Percentiles rank a stretch among this genome's conserved stretches.
These are phyloP conservation scores for Slavum lentiscoides DNA, from an alignment of 2,888 invertebrate species.

Conservation along the genomic window DNA sequence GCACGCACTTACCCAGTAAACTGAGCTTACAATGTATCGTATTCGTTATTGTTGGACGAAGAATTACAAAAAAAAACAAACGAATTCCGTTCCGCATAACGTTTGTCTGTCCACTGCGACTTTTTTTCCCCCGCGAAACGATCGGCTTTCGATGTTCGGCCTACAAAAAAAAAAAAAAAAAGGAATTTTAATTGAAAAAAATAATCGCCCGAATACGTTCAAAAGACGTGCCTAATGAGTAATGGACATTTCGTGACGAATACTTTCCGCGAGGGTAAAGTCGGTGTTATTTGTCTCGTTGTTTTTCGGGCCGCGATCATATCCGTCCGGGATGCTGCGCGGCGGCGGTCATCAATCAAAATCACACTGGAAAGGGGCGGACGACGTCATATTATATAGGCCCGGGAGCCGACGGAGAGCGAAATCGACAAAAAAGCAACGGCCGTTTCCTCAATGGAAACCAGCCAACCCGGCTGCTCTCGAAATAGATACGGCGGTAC, in stretches of 20 bases:
- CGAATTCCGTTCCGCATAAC: too few species aligned
- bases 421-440: slow-evolving; percentile 20
- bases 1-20: not conserved
- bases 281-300: slow-evolving; percentile 26
- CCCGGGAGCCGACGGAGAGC: not conserved
- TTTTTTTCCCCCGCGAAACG: not conserved
- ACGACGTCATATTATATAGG: slow-evolving; percentile 45
- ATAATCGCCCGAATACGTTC: slow-evolving; percentile 1
- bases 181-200: slow-evolving; percentile 37
- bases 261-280: too few species aligned
- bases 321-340: not conserved
- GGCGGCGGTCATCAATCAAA: slow-evolving; percentile 37
- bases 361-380: slow-evolving; percentile 13
- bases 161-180: not conserved
- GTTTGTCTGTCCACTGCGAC: too few species aligned
- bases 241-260: slow-evolving; percentile 12
- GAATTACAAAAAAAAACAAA: too few species aligned
- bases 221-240: not conserved
- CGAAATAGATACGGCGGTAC: slow-evolving; percentile 37
- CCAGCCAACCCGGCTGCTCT: slow-evolving; percentile 38
- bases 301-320: slow-evolving; percentile 1
- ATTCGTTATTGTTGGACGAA: too few species aligned
- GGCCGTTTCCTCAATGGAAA: slow-evolving; percentile 41
- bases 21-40: too few species aligned
- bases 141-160: slow-evolving; percentile 4